Base-by-base conservation (phyloP, 2,888 invertebrate species). In the Pseudococcus jackbeardsleyi region DNA sequence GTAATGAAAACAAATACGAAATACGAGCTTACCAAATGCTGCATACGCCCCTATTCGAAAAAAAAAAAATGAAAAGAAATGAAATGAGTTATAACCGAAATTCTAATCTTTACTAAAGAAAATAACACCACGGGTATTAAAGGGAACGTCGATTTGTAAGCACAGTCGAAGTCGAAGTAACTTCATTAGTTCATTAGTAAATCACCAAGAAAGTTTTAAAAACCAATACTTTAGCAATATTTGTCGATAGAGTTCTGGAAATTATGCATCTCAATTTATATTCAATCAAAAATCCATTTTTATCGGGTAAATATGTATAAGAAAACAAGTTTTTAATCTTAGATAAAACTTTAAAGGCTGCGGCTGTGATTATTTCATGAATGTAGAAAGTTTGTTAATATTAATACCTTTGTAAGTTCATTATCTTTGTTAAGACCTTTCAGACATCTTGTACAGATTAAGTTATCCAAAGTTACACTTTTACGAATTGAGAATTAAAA, bases 361-460 rank as follows among this genome's bases (percentile, higher is more conserved):
- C 77, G 50, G 72, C 48, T 46, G 46, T 22, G 86, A 86, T 86
- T 86, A 86, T 86, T 86, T 86, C 77, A 86, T 48, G 86, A 72
- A 86, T 86, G 86, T 72, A 86, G 86, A 86, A 86, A 86, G 86
- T 86, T 86, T 86, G 86, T 86, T 86, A 77, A 48, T 86, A 86
- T 86, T 86, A 86, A 86, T 86, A 72, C 72, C 86, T 86, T 48
- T 86, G 50, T 86, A 86, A 86, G 86, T 64, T 86, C 86, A 26
- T 86, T 86, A 86, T 86, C 86, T 77, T 72, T 72, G 77, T 26
- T 72, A 86, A 72, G 86, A 86, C 72, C 72, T 86, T 64, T 59
- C 77, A 86, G 77, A 86, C 86, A 86, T 86, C 48, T 48, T 33
- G 48, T 50, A 26, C 68, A 86, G 72, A 72, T 77, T 86, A 86